Evolutionary conservation across 2,113 vertebrate genomes (phyloP).

Genomic region (Canis aureus): DNA sequence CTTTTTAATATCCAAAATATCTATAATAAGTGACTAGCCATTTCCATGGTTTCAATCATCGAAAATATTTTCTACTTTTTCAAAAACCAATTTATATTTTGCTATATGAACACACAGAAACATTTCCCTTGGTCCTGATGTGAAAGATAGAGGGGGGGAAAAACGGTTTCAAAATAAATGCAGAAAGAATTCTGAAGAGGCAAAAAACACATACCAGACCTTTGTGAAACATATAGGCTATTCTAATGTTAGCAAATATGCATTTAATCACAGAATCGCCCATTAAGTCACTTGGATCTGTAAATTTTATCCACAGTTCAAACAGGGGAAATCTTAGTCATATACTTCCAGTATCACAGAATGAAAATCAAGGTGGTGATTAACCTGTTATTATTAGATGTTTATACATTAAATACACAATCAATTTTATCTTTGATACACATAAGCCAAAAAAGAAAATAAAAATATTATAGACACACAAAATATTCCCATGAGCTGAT

Average conservation of each 20-base stretch:
- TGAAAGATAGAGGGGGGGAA: not conserved
- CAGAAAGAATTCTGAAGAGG: not conserved
- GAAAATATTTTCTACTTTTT: slow-evolving; percentile 46
- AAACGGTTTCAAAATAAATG: slow-evolving; percentile 25
- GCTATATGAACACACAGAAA: not conserved
- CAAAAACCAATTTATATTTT: slow-evolving; percentile 43
- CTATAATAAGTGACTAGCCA: not conserved
- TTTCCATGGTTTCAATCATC: not conserved
- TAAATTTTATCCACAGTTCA: slow-evolving; percentile 52
- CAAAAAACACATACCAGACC: not conserved
- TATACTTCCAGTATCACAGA: not conserved
- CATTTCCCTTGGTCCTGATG: not conserved
- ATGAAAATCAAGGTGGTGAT: slow-evolving; percentile 56
- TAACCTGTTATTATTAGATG: slow-evolving; percentile 60
- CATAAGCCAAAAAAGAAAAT: not conserved
- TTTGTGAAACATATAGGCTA: not conserved
- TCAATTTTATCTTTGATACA: slow-evolving; percentile 22
- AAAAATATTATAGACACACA: not conserved
- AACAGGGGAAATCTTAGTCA: slow-evolving; percentile 59
- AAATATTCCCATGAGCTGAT: not conserved
- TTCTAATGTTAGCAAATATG: slow-evolving; percentile 26
- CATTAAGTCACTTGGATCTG: not conserved
- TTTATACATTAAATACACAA: slow-evolving; percentile 56
- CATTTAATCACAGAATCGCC: not conserved
- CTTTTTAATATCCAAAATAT: not conserved